These are phyloP conservation scores for Strix aluco DNA, from an alignment of 2,113 vertebrate species.

Conservation along the genomic window DNA sequence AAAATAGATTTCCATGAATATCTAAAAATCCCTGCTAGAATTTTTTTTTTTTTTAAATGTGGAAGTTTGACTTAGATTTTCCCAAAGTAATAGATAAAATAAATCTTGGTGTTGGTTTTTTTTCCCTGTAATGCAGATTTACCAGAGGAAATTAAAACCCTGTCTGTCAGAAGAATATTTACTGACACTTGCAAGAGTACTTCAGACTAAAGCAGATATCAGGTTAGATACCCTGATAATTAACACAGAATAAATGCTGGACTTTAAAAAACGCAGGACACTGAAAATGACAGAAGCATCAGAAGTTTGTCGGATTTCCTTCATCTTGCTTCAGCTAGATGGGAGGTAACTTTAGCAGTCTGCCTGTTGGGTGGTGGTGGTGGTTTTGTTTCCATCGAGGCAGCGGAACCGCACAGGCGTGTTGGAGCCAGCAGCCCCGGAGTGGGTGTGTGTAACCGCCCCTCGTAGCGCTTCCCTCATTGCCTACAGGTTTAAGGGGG, in stretches of 20 bases:
- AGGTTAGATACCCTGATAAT: too few relatives aligned
- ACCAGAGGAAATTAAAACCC: neutral
- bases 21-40: neutral
- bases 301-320: neutral
- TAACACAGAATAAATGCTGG: neutral
- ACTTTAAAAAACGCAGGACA: neutral
- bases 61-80: neutral
- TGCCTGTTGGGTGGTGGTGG: neutral
- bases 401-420: neutral
- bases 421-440: neutral
- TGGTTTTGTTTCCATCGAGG: neutral
- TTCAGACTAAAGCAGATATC: neutral
- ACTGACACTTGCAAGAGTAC: neutral
- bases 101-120: neutral
- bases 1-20: neutral
- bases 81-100: too few relatives aligned
- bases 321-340: neutral
- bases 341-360: neutral
- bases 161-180: neutral
- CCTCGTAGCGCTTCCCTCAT: neutral
- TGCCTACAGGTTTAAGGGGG: neutral
- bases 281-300: neutral
- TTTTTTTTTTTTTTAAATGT: neutral
- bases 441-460: neutral
- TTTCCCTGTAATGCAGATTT: neutral